Evolutionary conservation across 2,113 vertebrate species (phyloP).

Genomic region (Acanthochromis polyacanthus): DNA sequence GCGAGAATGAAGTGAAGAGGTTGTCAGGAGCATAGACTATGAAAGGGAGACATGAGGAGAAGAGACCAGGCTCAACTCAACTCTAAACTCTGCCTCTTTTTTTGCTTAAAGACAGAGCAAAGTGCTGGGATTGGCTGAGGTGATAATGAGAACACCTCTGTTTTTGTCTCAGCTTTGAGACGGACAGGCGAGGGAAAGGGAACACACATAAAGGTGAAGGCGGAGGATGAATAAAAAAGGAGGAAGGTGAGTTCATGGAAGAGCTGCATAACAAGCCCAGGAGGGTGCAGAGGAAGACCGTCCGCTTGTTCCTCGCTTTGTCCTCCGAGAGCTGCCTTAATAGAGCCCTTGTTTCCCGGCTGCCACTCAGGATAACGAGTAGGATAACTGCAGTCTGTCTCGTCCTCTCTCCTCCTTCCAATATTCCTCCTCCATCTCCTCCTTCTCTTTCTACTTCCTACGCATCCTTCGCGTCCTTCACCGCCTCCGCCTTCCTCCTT

Average conservation of each 20-base stretch:
- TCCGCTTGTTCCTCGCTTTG: constrained; percentile 43
- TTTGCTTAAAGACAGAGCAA: constrained; percentile 42
- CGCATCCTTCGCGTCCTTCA: constrained; percentile 13
- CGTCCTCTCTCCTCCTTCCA: constrained; percentile 26
- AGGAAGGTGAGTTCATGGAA: constrained; percentile 18
- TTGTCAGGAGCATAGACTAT: constrained; percentile 17
- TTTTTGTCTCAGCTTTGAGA: constrained; percentile 48
- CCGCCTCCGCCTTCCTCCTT: background rate
- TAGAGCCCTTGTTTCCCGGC: constrained; percentile 74
- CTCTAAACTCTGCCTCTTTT: constrained; percentile 45
- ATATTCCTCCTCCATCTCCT: constrained; percentile 26
- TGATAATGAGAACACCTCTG: constrained; percentile 25
- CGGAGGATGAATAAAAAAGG: constrained; percentile 34
- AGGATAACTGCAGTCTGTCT: constrained; percentile 61
- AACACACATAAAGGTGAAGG: constrained; percentile 39
- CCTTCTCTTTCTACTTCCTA: constrained; percentile 24
- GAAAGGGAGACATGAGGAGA: constrained; percentile 32
- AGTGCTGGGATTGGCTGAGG: constrained; percentile 33
- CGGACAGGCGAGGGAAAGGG: constrained; percentile 1
- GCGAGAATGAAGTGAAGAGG: constrained; percentile 21
- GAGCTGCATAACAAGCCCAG: constrained; percentile 61
- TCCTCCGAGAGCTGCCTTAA: constrained; percentile 74
- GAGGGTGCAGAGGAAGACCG: constrained; percentile 43
- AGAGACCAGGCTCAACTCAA: constrained; percentile 16
- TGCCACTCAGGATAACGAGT: constrained; percentile 80